These are phyloP conservation scores for Varanus komodoensis DNA, from an alignment of 2,113 vertebrate species.

Conservation along the genomic window DNA sequence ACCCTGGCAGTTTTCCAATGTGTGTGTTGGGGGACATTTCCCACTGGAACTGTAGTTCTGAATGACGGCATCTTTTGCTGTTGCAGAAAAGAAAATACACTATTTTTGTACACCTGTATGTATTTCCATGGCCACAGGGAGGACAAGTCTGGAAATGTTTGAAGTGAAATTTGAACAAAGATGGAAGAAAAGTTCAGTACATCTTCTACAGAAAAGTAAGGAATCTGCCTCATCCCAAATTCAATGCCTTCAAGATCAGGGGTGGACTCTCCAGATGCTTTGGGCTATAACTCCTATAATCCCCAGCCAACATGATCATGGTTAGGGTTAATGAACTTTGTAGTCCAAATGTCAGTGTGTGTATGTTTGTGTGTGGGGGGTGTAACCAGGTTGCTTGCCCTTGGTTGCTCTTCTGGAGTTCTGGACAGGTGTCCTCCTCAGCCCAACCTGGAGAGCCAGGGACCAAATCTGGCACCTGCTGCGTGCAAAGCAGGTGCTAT, in stretches of 20 bases:
- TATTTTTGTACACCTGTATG: not conserved
- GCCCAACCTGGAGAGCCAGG: not conserved
- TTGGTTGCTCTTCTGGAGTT: not conserved
- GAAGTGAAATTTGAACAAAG: too few species aligned
- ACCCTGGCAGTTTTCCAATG: slow-evolving; percentile 2
- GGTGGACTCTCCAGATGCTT: not conserved
- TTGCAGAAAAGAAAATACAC: not conserved
- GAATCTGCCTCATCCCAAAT: not conserved
- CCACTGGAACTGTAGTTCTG: not conserved
- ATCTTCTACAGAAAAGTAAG: not conserved
- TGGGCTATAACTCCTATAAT: not conserved
- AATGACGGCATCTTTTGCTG: not conserved
- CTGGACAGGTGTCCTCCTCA: not conserved
- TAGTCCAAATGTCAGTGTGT: not conserved
- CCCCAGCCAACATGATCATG: too few species aligned
- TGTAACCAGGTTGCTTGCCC: too few species aligned
- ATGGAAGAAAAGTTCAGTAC: not conserved
- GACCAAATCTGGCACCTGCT: not conserved
- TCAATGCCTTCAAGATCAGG: not conserved
- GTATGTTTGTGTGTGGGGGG: too few species aligned
- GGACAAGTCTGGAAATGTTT: too few species aligned
- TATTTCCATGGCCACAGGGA: too few species aligned
- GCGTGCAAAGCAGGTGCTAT: not conserved
- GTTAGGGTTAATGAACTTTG: not conserved
- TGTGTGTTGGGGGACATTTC: not conserved